Conservation (phyloP, 1,140 invertebrate species). For the Hyposmocoma kahamanoa region DNA sequence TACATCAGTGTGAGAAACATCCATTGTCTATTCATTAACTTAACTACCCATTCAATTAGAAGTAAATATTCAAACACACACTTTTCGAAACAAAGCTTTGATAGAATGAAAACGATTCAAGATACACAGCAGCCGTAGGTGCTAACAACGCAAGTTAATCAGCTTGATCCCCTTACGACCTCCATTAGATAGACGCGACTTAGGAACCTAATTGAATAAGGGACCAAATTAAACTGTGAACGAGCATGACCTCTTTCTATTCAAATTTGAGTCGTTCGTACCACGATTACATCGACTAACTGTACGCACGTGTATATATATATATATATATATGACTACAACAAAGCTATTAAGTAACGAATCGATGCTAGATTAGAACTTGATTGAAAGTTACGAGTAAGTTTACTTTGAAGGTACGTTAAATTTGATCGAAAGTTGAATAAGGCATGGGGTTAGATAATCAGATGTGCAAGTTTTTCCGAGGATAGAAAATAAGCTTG, state of each 20-base stretch:
- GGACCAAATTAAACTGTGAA: conserved; percentile 56
- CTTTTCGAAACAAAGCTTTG: no score
- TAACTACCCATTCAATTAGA: no score
- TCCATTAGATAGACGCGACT: conserved; percentile 50
- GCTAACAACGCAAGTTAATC: conserved; percentile 55
- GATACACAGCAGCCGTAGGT: conserved; percentile 27
- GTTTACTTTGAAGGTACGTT: conserved; percentile 1
- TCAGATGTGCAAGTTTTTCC: no score
- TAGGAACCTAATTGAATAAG: conserved; percentile 57
- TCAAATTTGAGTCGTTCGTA: conserved; percentile 43
- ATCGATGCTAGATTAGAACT: conserved; percentile 29
- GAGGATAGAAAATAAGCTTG: no score
- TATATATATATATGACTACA: conserved; percentile 17
- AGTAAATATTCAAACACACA: no score
- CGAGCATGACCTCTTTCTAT: conserved; percentile 60
- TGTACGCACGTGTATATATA: background rate
- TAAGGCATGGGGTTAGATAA: no score
- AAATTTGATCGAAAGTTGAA: background rate
- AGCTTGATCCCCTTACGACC: conserved; percentile 52
- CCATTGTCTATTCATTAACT: no score
- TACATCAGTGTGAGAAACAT: no score
- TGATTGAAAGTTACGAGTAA: conserved; percentile 29
- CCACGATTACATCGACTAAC: background rate
- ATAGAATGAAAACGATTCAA: conserved; percentile 7
- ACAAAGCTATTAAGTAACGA: conserved; percentile 25